Evolutionary conservation across 1,140 invertebrate genomes (phyloP).

Genomic region (Temnothorax nylanderi): DNA sequence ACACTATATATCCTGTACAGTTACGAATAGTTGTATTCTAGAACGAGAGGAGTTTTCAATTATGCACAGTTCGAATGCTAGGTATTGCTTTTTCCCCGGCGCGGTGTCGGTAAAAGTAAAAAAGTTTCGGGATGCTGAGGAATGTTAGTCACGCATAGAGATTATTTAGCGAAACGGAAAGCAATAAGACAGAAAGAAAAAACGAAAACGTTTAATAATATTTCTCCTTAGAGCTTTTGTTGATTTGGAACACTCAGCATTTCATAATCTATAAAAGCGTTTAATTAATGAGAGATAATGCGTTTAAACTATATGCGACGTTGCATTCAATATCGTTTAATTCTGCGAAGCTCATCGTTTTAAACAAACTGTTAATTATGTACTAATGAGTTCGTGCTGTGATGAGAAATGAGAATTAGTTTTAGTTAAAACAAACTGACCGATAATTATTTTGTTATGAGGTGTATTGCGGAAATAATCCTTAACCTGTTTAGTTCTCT

Average conservation of each 20-base stretch:
- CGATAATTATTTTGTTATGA: conserved; percentile 32
- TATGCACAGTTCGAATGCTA: conserved; percentile 68
- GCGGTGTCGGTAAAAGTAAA: conserved; percentile 62
- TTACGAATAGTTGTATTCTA: conserved; percentile 49
- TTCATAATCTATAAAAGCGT: conserved; percentile 24
- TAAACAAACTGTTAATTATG: conserved; percentile 60
- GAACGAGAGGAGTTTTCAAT: conserved; percentile 64
- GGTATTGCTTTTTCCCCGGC: conserved; percentile 62
- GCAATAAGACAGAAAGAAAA: background rate
- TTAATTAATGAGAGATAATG: conserved; percentile 36
- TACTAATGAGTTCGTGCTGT: conserved; percentile 26
- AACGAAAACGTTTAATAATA: conserved; percentile 7
- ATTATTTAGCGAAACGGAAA: conserved; percentile 26
- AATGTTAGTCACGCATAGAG: conserved; percentile 28
- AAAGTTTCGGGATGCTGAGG: conserved; percentile 60
- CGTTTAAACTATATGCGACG: conserved; percentile 7
- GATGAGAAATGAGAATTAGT: conserved; percentile 53
- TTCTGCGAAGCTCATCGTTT: conserved; percentile 37
- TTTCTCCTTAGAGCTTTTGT: background rate
- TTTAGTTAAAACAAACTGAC: conserved; percentile 14
- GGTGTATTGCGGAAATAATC: background rate
- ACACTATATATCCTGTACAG: background rate
- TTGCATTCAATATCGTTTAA: conserved; percentile 18
- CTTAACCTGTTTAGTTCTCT: conserved; percentile 11
- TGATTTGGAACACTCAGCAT: background rate